Evolutionary conservation across 1,140 invertebrate species (phyloP), one percentile per base, ranked within the genome.

Genomic region (Drosophila pandora): DNA sequence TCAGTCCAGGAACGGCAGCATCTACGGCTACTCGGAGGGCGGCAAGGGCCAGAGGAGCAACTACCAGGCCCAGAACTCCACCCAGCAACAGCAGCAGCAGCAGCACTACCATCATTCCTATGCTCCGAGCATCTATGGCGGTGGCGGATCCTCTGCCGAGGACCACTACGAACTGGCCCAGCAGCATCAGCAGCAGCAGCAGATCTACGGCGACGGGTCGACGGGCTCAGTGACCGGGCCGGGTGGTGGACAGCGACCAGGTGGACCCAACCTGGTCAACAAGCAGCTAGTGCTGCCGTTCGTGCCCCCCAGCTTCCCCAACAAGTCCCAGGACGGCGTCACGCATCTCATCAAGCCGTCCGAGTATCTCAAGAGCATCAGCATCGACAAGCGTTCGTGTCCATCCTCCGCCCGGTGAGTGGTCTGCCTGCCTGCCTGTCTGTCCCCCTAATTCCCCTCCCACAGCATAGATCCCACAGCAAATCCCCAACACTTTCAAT

Each of bases 281-380:
- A 96, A 96, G 92, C 96, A 97, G 92, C 94, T 96, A 91, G 96
- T 95, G 74, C 92, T 97, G 62, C 96, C 96, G 67, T 97, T 98
- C 93, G 95, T 98, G 90, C 96, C 96, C 47, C 97, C 97, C 23
- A 96, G 96, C 91, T 97, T 98, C 92, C 95, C 95, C 30, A 94
- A 94, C 84, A 93, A 93, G 77, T 81, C 93, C 23, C 93, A 94
- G 65, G 94, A 95, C 79, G 91, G 90, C 52, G 94, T 96, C 52
- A 95, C 97, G 90, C 94, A 95, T 41, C 94, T 98, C 45, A 97
- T 98, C 85, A 98, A 98, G 90, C 97, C 97, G 41, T 97, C 96
- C 34, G 97, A 98, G 91, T 98, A 98, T 92, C 93, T 98, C 62
- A 95, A 95, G 79, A 96, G 96, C 87, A 96, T 97, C 90, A 94